These are phyloP conservation scores for Brachypodius melanocephalos DNA, from an alignment of 2,113 vertebrate species.

Conservation along the genomic window DNA sequence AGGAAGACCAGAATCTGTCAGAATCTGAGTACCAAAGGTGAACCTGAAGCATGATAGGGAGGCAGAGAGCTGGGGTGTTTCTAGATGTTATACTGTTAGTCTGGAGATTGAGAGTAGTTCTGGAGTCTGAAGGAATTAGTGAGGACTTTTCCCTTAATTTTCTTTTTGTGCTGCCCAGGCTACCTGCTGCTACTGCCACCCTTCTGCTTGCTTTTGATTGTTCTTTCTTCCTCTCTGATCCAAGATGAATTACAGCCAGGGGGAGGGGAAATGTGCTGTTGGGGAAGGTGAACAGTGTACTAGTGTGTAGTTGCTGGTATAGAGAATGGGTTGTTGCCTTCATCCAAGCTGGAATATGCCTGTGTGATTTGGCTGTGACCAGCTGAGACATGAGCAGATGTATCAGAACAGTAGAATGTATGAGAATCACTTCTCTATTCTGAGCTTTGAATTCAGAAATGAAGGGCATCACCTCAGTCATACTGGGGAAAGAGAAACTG, in stretches of 20 bases:
- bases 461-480: neutral
- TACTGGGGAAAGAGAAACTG: neutral
- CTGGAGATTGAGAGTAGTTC: neutral
- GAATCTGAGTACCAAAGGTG: neutral
- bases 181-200: neutral
- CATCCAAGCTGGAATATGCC: accelerated
- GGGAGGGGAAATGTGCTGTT: neutral
- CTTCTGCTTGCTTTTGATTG: neutral
- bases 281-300: neutral
- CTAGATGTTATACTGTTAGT: neutral
- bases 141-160: neutral
- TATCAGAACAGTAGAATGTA: neutral
- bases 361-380: neutral
- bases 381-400: neutral
- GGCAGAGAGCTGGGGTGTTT: neutral
- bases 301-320: neutral
- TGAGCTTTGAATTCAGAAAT: neutral
- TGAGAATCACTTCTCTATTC: neutral
- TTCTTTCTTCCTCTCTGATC: neutral
- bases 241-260: neutral
- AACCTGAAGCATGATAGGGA: neutral
- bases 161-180: neutral
- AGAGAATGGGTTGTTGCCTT: neutral
- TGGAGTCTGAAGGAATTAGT: neutral
- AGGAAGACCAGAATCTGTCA: neutral